These are phyloP conservation scores for Rhabdomys dilectus DNA, from an alignment of 2,113 vertebrate genomes.

Conservation along the genomic window DNA sequence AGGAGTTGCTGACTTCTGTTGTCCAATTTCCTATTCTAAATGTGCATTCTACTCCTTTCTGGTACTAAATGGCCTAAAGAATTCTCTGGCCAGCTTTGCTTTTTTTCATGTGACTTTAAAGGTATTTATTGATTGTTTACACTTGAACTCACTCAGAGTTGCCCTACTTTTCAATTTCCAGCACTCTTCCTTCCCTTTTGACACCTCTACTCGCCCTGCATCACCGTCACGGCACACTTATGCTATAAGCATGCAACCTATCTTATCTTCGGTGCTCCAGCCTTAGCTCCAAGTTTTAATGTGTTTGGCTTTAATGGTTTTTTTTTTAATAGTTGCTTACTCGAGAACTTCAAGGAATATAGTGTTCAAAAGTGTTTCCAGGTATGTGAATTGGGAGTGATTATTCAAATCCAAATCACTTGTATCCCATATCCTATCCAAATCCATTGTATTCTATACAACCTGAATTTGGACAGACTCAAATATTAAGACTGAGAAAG, in stretches of 20 bases:
- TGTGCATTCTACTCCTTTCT: not conserved
- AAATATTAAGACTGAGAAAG: not conserved
- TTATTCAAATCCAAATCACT: not conserved
- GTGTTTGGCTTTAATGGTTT: not conserved
- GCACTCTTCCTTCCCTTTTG: not conserved
- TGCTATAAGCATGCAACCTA: accelerated
- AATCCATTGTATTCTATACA: not conserved
- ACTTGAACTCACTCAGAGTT: not conserved
- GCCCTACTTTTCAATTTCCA: not conserved
- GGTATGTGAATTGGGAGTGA: not conserved
- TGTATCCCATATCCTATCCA: no score
- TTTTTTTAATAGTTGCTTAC: not conserved
- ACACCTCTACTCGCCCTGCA: accelerated
- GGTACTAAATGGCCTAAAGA: not conserved
- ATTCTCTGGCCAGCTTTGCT: not conserved
- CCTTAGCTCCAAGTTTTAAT: not conserved
- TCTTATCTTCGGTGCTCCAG: accelerated
- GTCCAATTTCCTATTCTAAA: not conserved
- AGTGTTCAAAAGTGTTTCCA: not conserved
- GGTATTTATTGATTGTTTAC: not conserved
- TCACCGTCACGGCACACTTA: accelerated
- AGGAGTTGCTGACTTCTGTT: not conserved
- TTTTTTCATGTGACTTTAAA: not conserved
- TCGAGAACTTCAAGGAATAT: not conserved
- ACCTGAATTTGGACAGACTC: not conserved